Conservation (phyloP, 2,113 vertebrate species). For the Rhipidura dahli region DNA sequence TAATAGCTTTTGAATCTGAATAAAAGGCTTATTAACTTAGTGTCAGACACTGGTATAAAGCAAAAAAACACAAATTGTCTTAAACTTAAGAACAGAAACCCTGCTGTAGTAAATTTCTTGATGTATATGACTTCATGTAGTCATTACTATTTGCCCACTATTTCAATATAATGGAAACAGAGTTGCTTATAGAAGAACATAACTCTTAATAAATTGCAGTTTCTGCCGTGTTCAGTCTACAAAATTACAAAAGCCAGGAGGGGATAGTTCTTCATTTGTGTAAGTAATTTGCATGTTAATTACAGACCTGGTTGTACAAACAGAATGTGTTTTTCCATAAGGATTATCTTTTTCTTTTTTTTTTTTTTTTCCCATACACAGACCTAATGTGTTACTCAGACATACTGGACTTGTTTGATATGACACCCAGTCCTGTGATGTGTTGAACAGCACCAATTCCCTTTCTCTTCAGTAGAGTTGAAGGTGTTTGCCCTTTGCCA, state of each 20-base stretch:
- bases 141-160: not conserved
- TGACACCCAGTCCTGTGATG: rapidly evolving
- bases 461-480: not conserved
- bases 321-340: not conserved
- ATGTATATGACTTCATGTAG: not conserved
- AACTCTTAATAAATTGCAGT: not conserved
- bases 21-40: constrained; percentile 32
- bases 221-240: not conserved
- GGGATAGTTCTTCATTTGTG: not conserved
- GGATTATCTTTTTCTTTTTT: not conserved
- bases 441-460: not conserved
- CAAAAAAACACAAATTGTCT: not conserved
- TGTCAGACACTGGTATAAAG: constrained; percentile 6
- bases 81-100: not conserved
- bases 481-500: not conserved
- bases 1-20: constrained; percentile 56
- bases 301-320: not conserved
- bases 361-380: not conserved
- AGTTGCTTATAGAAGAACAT: not conserved
- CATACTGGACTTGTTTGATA: not conserved
- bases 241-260: not conserved
- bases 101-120: not conserved
- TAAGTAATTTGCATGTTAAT: constrained; percentile 11
- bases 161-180: not conserved
- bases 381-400: not conserved